Evolutionary conservation across 2,888 invertebrate genomes (phyloP), one percentile per base, ranked within the genome.

Genomic region (Pammene aurita): DNA sequence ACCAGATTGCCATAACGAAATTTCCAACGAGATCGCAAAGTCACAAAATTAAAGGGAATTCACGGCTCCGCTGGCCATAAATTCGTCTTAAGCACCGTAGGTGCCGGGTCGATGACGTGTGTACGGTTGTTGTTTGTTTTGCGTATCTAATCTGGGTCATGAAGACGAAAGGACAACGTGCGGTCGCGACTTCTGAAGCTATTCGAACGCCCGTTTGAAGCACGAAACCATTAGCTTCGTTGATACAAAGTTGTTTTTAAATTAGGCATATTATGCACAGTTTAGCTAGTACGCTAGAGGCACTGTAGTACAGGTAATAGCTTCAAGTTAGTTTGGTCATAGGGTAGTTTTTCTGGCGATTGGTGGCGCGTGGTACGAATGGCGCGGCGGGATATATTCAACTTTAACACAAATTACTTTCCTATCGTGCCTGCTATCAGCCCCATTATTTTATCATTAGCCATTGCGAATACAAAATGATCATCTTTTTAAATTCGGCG

Each of bases 401-500:
- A 89, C 86, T 88, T 91, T 90, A 87, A 89, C 80, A 89, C 86
- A 90, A 90, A 92, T 91, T 90, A 90, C 88, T 87, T 90, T 91
- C 83, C 91, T 91, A 90, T 91, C 92, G 90, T 91, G 90, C 84
- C 84, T 80, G 83, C 86, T 84, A 90, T 90, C 90, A 84, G 80
- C 80, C 85, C 88, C 84, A 92, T 92, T 92, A 92, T 92, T 88
- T 89, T 89, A 88, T 87, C 92, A 91, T 92, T 92, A 90, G 85
- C 80, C 80, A 81, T 85, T 84, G 88, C 87, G 81, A 89, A 90
- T 87, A 82, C 80, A 79, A 80, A 83, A 82, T 78, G 77, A 78
- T 76, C 71, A 77, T 80, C 80, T 84, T 84, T 84, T 83, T 81
- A 81, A 81, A 78, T 82, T 84, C 76, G 74, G 73, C 76, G 79